Percentiles rank a stretch among this genome's conserved stretches.
Conservation (phyloP, 2,113 vertebrate species). For the Puffinus mauretanicus region DNA sequence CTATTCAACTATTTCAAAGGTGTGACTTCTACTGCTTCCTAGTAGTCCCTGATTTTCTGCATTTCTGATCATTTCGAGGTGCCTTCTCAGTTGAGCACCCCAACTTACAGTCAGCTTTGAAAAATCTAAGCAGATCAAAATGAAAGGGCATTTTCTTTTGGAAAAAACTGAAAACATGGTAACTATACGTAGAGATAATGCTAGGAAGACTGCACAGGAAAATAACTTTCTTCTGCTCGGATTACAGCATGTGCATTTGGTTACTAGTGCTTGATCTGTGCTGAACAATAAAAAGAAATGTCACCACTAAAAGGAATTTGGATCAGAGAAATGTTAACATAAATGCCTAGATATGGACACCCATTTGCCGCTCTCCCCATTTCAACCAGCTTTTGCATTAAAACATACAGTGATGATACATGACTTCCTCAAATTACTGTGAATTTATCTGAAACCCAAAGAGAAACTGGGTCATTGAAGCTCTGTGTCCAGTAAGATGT, state of each 20-base stretch:
- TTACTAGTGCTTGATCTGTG: slow-evolving; percentile 27
- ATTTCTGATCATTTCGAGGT: not conserved
- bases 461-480: slow-evolving; percentile 8
- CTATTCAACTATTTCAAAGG: not conserved
- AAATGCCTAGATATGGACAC: not conserved
- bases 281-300: slow-evolving; percentile 44
- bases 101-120: not conserved
- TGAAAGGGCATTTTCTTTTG: not conserved
- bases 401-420: slow-evolving; percentile 35
- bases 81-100: not conserved
- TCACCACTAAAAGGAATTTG: slow-evolving; percentile 25
- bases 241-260: slow-evolving; percentile 8
- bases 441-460: slow-evolving; percentile 39
- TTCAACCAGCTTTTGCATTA: slow-evolving; percentile 41
- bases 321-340: slow-evolving; percentile 1
- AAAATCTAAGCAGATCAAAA: not conserved
- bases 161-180: slow-evolving; percentile 22
- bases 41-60: not conserved
- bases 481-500: slow-evolving; percentile 13
- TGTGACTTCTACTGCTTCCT: not conserved
- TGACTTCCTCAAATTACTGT: slow-evolving; percentile 37
- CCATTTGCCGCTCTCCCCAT: not conserved
- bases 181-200: not conserved
- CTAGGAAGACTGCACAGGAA: slow-evolving; percentile 10
- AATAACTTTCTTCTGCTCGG: slow-evolving; percentile 42